Evolutionary conservation across 2,888 invertebrate species (phyloP).

Genomic region (Lasioglossum malachurum): DNA sequence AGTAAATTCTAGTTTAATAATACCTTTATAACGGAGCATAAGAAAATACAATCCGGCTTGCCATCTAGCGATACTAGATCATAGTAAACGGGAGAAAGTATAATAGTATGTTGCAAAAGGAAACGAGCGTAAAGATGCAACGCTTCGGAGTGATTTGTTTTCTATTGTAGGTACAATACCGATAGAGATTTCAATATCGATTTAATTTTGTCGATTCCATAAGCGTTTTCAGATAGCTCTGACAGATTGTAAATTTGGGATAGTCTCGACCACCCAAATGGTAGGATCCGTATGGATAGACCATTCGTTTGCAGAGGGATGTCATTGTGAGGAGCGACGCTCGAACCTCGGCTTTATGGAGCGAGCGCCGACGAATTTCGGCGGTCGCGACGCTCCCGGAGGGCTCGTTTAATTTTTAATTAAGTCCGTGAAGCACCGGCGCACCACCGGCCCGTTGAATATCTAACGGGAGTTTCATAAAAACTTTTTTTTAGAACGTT

Average conservation of each 20-base stretch:
- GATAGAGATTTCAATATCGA: not conserved
- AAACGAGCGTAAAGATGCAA: not conserved
- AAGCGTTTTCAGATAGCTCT: not conserved
- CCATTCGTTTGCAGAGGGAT: constrained; percentile 58
- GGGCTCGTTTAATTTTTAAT: constrained; percentile 75
- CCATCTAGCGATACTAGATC: not conserved
- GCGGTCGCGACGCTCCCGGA: constrained; percentile 62
- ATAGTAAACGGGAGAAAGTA: not conserved
- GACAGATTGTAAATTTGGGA: constrained; percentile 9
- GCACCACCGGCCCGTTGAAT: constrained; percentile 37
- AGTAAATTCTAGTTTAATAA: not conserved
- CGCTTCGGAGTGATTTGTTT: not conserved
- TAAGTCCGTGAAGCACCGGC: constrained; percentile 58
- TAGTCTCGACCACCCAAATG: constrained; percentile 33
- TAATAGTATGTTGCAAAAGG: not conserved
- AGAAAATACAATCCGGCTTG: not conserved
- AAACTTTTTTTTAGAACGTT: constrained; percentile 2
- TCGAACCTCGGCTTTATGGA: constrained; percentile 59
- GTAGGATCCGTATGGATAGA: constrained; percentile 43
- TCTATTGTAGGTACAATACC: not conserved
- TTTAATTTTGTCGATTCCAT: not conserved
- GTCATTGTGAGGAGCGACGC: constrained; percentile 54
- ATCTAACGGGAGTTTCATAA: constrained; percentile 60
- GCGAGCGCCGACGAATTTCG: constrained; percentile 66
- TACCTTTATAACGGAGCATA: not conserved